Percentiles rank a stretch among this genome's conserved stretches.
phyloP scores from a whole-genome alignment of 2,797 vertebrate genomes.

The Prionace glauca region DNA sequence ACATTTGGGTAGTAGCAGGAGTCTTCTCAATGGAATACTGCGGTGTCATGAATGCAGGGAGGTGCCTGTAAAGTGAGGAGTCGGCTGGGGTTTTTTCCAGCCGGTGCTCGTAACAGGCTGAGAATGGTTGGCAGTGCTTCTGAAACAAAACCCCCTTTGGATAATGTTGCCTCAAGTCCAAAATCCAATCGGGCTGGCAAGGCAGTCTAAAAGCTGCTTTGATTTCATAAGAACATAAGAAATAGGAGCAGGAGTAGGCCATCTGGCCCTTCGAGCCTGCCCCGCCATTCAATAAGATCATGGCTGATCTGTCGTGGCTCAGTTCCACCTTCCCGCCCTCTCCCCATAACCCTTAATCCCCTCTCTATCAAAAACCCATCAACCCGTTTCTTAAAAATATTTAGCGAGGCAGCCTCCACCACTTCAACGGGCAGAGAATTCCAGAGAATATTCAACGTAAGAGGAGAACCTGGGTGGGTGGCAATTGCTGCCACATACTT shows the following conservation, averaged over 20 bases:
- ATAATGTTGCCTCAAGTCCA: neutral
- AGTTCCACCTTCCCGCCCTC: no score
- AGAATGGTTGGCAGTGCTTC: neutral
- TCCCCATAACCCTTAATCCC: no score
- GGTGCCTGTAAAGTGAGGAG: no score
- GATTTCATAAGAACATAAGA: no score
- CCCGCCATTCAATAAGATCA: no score
- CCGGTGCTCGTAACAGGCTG: neutral
- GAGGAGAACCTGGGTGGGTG: neutral
- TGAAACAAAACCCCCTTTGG: neutral
- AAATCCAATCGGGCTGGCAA: neutral
- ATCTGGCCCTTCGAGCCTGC: no score
- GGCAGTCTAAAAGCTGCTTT: neutral
- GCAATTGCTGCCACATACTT: neutral
- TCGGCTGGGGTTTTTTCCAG: neutral
- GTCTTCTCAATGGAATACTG: neutral
- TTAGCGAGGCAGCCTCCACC: no score
- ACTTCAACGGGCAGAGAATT: no score
- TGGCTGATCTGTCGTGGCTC: no score
- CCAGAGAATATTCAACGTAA: neutral
- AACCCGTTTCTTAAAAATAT: no score
- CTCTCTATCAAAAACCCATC: no score
- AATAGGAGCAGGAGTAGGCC: no score
- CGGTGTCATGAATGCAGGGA: neutral
- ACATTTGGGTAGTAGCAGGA: neutral